phyloP scores from a whole-genome alignment of 2,888 invertebrate genomes.

The Hanleya hanleyi region DNA sequence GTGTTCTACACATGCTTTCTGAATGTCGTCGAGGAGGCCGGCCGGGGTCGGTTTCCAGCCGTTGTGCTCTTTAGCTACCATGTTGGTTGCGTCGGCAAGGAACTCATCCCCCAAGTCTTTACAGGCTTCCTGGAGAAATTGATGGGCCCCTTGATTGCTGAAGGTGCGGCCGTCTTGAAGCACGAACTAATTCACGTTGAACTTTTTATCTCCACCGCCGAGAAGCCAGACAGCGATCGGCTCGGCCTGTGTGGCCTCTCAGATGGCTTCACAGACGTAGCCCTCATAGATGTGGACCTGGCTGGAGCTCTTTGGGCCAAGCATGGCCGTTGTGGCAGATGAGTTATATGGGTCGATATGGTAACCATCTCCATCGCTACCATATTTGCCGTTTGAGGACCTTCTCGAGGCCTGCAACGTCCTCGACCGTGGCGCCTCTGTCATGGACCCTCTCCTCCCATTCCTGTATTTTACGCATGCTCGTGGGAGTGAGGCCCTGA shows the following conservation, averaged over 20 bases:
- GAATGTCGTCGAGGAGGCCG: constrained; percentile 11
- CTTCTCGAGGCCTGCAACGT: too few species aligned
- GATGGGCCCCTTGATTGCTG: background rate
- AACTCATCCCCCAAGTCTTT: too few species aligned
- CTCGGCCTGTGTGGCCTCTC: constrained; percentile 15
- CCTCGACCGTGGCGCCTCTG: too few species aligned
- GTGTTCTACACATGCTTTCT: constrained; percentile 16
- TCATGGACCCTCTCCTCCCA: too few species aligned
- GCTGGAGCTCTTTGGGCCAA: too few species aligned
- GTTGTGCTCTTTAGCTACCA: too few species aligned
- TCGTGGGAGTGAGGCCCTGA: background rate
- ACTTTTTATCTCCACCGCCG: background rate
- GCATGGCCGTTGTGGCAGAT: too few species aligned
- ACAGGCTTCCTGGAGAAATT: too few species aligned
- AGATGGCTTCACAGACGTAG: constrained; percentile 21
- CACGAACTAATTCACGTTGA: constrained; percentile 24
- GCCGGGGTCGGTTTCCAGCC: constrained; percentile 21
- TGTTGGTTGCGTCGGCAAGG: too few species aligned
- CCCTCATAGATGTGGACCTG: constrained; percentile 21
- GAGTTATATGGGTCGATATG: too few species aligned
- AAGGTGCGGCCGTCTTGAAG: constrained; percentile 15
- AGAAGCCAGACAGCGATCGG: constrained; percentile 19
- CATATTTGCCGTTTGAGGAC: too few species aligned
- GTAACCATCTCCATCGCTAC: too few species aligned
- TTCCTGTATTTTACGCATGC: background rate